Percentiles rank a stretch among this genome's conserved stretches.
Evolutionary conservation across 2,113 vertebrate species (phyloP).

Genomic region (Ammospiza caudacuta): DNA sequence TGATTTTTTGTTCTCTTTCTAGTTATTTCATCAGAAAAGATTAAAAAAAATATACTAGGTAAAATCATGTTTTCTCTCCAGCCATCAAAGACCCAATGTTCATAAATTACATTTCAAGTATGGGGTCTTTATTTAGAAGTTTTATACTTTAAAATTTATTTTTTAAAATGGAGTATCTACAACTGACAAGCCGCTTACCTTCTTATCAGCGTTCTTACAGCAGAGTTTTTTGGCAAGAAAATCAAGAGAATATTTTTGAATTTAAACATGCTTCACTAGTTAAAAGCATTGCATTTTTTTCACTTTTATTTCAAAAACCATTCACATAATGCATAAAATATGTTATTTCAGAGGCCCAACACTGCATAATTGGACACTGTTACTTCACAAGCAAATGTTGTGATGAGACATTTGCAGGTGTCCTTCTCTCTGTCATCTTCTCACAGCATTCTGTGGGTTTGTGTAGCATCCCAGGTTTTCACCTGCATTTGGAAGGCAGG

Average conservation of each 20-base stretch:
- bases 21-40: slow-evolving; percentile 23
- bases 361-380: neutral
- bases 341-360: neutral
- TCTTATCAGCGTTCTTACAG: slow-evolving; percentile 11
- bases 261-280: neutral
- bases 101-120: neutral
- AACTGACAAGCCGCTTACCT: neutral
- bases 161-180: neutral
- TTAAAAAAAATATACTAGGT: neutral
- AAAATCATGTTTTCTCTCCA: slow-evolving; percentile 40
- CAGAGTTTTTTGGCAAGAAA: slow-evolving; percentile 19
- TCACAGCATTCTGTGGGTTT: neutral
- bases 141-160: slow-evolving; percentile 15
- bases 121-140: slow-evolving; percentile 2
- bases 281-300: slow-evolving; percentile 33
- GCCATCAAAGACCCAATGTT: neutral
- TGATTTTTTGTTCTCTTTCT: slow-evolving; percentile 29
- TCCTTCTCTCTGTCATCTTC: neutral
- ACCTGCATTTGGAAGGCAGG: neutral
- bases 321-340: neutral
- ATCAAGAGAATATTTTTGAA: slow-evolving; percentile 36
- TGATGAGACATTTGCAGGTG: neutral
- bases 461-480: neutral
- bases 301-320: neutral
- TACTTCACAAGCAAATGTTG: neutral